phyloP scores from a whole-genome alignment of 1,140 invertebrate genomes.

The Oryctes rhinoceros region DNA sequence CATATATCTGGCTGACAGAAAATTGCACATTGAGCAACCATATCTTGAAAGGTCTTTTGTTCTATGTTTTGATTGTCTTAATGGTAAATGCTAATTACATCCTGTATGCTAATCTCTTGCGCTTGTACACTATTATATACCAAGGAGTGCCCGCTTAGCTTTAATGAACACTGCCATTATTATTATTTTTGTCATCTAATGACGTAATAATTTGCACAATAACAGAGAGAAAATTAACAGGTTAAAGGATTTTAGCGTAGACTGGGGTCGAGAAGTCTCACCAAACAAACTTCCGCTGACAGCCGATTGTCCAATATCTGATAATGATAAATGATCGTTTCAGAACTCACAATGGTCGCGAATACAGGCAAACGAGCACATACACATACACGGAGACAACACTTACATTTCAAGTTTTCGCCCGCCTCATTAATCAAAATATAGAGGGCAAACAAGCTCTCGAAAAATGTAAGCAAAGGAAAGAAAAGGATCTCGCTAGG shows the following conservation, averaged over 20 bases:
- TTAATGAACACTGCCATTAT: constrained; percentile 1
- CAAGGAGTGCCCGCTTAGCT: neutral
- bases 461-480: constrained; percentile 34
- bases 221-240: neutral
- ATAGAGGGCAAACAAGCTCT: neutral
- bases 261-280: constrained; percentile 19
- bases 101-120: neutral
- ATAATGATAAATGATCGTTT: constrained; percentile 26
- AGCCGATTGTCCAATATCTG: constrained; percentile 25
- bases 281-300: neutral
- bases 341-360: neutral
- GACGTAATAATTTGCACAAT: neutral
- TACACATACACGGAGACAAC: neutral
- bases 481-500: constrained; percentile 36
- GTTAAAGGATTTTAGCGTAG: neutral
- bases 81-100: neutral
- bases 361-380: no score
- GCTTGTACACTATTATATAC: neutral
- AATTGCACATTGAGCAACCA: no score
- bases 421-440: constrained; percentile 28
- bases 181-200: constrained; percentile 12
- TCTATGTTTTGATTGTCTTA: neutral
- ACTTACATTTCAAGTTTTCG: neutral
- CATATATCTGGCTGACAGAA: no score
- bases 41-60: no score